Evolutionary conservation across 1,140 invertebrate genomes (phyloP), one percentile per base, ranked within the genome.

Genomic region (Bombus waltoni): DNA sequence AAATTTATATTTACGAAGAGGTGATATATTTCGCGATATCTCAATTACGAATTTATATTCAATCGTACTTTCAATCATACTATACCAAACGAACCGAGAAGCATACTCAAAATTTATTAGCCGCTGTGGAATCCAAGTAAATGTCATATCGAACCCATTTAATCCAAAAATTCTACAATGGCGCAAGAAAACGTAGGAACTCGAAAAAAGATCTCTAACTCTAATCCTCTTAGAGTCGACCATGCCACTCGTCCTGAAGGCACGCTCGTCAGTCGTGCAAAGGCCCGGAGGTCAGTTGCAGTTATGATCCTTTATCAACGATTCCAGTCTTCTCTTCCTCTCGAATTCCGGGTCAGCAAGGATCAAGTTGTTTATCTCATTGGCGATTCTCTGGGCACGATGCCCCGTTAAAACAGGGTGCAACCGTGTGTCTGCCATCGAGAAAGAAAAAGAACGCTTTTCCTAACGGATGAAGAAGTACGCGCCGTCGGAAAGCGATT

Each of bases 241-340:
- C 81, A 76, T 76, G 59, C 59, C 72, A 57, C 59, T 68, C 72
- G 25, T 75, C 59, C 15, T 83, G 59, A 83, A 83, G 81, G 81
- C 81, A 83, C 81, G 81, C 72, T 83, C 72, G 81, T 76, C 72
- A 40, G 72, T 83, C 81, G 81, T 83, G 18, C 53, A 83, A 76
- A 38, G 22, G 35, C 70, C 28, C n/a, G 32, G 6, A 62, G 44
- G 9, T 72, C 38, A 53, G 0, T 53, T 53, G 6, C 47, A 22
- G 5, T 13, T 62, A 62, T 11, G n/a, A 25, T 72, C 38, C 1
- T n/a, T 28, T 11, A 15, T 28, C 32, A 18, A 74, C 38, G 22
- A 40, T 32, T 1, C 59, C 81, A 66, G 32, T 83, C 81, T 76
- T 47, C 53, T 57, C 65, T 38, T 68, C 18, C 47, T 8, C 11